phyloP scores from a whole-genome alignment of 2,113 vertebrate species.

The Aptenodytes forsteri region DNA sequence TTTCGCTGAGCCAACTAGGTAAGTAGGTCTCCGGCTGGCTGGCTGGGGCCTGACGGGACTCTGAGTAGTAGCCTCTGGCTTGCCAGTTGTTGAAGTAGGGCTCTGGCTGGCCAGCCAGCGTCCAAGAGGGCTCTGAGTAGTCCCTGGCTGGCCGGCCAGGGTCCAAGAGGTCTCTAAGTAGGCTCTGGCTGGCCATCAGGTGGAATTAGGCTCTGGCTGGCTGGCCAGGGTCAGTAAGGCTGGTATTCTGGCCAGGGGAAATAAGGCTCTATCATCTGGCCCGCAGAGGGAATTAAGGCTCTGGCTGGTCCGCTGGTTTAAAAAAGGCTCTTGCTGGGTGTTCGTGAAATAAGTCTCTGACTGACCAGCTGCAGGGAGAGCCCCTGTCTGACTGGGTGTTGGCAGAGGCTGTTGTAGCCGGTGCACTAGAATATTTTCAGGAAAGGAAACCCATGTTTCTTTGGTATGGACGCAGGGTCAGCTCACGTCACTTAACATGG shows the following conservation, averaged over 20 bases:
- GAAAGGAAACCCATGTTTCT: not conserved
- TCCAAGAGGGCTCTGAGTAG: too few relatives aligned
- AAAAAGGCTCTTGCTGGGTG: not conserved
- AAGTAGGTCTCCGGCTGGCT: too few relatives aligned
- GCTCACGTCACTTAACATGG: not conserved
- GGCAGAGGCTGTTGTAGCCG: not conserved
- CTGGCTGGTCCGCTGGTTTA: fast-evolving
- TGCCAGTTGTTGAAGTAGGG: too few relatives aligned
- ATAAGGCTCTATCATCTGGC: not conserved
- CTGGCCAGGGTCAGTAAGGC: not conserved
- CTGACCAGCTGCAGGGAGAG: not conserved
- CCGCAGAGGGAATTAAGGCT: not conserved
- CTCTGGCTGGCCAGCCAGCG: not conserved
- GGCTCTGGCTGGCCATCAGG: not conserved
- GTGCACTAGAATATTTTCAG: not conserved
- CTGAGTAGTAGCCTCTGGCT: too few relatives aligned
- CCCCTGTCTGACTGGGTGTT: not conserved
- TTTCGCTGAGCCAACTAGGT: too few relatives aligned
- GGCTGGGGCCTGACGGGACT: too few relatives aligned
- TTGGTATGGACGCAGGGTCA: not conserved
- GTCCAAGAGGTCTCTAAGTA: not conserved
- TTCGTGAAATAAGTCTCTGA: not conserved
- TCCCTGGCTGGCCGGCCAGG: too few relatives aligned
- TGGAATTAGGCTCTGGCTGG: not conserved
- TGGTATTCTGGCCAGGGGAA: not conserved